These are phyloP conservation scores for Drosophila pullipes DNA, from an alignment of 2,888 invertebrate genomes.

Conservation along the genomic window DNA sequence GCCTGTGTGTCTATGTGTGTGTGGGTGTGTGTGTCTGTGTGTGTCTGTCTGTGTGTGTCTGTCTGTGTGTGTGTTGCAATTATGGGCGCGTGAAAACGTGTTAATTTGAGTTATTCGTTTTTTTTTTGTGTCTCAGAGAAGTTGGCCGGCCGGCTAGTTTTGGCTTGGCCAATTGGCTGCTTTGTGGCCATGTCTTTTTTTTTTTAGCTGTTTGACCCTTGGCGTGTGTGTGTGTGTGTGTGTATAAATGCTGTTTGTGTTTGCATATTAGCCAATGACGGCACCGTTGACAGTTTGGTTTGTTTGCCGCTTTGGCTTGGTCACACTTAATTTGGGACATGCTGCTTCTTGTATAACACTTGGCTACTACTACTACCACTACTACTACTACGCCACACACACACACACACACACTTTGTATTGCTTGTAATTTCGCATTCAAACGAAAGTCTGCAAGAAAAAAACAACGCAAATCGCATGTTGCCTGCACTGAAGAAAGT, in stretches of 20 bases:
- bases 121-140: not conserved
- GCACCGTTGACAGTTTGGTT: not conserved
- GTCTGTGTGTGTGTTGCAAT: constrained; percentile 47
- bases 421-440: constrained; percentile 39
- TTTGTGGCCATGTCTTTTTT: not conserved
- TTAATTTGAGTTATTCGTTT: constrained; percentile 53
- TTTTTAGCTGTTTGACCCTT: constrained; percentile 44
- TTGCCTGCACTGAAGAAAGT: constrained; percentile 42
- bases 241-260: constrained; percentile 38
- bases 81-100: constrained; percentile 62
- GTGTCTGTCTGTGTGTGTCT: constrained; percentile 30
- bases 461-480: constrained; percentile 3
- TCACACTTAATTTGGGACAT: constrained; percentile 56
- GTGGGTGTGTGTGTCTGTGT: no score
- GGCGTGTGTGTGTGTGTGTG: constrained; percentile 43
- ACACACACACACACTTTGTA: not conserved
- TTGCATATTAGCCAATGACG: constrained; percentile 45
- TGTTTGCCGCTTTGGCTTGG: constrained; percentile 19
- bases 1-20: not conserved
- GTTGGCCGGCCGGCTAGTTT: constrained; percentile 15
- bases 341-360: constrained; percentile 46
- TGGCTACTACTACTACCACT: not conserved
- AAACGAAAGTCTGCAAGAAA: constrained; percentile 44
- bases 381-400: not conserved
- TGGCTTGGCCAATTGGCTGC: constrained; percentile 2